phyloP scores from a whole-genome alignment of 2,888 invertebrate genomes.

The Nephrotoma guestfalica region DNA sequence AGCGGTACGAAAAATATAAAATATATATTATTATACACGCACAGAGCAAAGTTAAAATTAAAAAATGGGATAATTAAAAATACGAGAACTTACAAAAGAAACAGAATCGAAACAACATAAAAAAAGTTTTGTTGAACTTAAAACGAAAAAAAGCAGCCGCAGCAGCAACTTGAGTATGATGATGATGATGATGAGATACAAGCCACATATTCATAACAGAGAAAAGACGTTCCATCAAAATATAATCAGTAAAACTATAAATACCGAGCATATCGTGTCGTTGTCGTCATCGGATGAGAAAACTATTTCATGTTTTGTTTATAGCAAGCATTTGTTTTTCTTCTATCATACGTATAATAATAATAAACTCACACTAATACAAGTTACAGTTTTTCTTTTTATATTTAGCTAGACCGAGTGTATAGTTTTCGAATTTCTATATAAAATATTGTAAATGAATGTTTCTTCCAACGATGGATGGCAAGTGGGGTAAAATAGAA shows the following conservation, averaged over 20 bases:
- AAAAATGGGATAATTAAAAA: neutral
- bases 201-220: neutral
- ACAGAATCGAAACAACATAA: neutral
- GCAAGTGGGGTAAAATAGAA: neutral
- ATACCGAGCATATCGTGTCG: neutral
- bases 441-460: neutral
- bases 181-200: neutral
- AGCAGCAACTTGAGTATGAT: neutral
- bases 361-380: neutral
- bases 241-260: neutral
- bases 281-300: neutral
- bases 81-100: neutral
- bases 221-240: neutral
- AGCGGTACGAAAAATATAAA: neutral
- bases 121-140: neutral
- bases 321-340: neutral
- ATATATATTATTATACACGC: neutral
- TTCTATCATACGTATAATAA: neutral
- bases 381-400: neutral
- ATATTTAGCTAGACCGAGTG: neutral
- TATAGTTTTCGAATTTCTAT: neutral
- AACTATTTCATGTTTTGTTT: neutral
- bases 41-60: neutral
- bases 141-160: neutral
- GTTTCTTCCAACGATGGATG: neutral